A percentile compares a stretch with the other conserved stretches of the same genome.
These are phyloP conservation scores for Adrianichthys oophorus DNA, from an alignment of 2,797 vertebrate species.

Conservation along the genomic window DNA sequence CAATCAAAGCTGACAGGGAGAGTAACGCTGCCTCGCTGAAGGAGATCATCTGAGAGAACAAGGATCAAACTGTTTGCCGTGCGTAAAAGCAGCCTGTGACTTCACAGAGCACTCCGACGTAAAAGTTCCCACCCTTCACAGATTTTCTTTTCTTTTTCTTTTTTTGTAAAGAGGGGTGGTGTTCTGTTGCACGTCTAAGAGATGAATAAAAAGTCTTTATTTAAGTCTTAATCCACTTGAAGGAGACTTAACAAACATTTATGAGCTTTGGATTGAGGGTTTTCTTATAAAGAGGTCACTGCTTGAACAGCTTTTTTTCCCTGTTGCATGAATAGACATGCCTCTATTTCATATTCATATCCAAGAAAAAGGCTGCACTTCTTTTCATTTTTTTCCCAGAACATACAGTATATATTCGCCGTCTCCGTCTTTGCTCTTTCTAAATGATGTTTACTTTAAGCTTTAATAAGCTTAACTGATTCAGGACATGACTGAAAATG, in stretches of 20 bases:
- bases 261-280: background rate
- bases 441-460: constrained; percentile 16
- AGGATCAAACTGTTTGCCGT: constrained; percentile 15
- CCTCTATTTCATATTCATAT: too few species aligned
- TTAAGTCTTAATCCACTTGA: background rate
- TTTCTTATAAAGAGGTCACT: too few species aligned
- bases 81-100: constrained; percentile 21
- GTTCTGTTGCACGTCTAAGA: background rate
- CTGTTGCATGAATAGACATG: too few species aligned
- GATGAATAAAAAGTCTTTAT: constrained; percentile 7
- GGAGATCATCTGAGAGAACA: constrained; percentile 35
- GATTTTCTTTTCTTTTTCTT: background rate
- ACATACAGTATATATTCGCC: background rate
- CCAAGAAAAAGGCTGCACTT: background rate
- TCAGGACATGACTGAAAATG: background rate
- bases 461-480: background rate
- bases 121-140: constrained; percentile 48
- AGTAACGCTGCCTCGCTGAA: background rate
- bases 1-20: background rate
- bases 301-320: too few species aligned
- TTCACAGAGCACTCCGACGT: constrained; percentile 23
- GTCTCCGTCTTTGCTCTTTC: constrained; percentile 3
- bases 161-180: too few species aligned
- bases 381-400: constrained; percentile 2
- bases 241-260: background rate